Conservation (phyloP, 2,797 vertebrate genomes). For the Rhynchonycteris naso region DNA sequence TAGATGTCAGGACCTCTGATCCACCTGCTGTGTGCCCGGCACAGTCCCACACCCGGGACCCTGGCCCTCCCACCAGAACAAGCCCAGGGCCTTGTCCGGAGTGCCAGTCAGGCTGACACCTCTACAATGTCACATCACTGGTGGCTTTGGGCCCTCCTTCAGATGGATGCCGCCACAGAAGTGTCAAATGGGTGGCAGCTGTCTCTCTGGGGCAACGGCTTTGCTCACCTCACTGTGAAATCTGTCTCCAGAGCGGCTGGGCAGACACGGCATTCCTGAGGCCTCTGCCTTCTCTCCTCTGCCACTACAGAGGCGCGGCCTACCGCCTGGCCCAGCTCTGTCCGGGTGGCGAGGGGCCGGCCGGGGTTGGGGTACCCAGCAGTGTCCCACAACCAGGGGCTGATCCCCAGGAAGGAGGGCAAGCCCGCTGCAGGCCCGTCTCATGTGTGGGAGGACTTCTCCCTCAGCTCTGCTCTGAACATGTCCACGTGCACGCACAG, state of each 20-base stretch:
- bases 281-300: background rate
- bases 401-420: background rate
- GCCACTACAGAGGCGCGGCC: background rate
- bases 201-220: background rate
- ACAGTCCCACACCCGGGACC: background rate
- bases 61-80: background rate
- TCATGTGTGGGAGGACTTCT: too few species aligned
- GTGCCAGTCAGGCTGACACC: background rate
- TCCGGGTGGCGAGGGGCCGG: accelerated
- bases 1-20: accelerated
- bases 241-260: background rate
- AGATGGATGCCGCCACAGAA: background rate
- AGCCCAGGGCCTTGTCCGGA: too few species aligned
- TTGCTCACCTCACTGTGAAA: background rate
- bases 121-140: accelerated
- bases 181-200: background rate
- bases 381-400: background rate
- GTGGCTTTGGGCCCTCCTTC: background rate
- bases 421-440: background rate
- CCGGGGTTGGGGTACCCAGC: background rate
- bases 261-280: accelerated
- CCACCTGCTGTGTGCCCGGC: background rate
- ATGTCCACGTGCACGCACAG: background rate
- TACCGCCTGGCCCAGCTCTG: background rate
- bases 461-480: background rate